Evolutionary conservation across 1,140 invertebrate genomes (phyloP), one percentile per base, ranked within the genome.

Genomic region (Nebria ingens): DNA sequence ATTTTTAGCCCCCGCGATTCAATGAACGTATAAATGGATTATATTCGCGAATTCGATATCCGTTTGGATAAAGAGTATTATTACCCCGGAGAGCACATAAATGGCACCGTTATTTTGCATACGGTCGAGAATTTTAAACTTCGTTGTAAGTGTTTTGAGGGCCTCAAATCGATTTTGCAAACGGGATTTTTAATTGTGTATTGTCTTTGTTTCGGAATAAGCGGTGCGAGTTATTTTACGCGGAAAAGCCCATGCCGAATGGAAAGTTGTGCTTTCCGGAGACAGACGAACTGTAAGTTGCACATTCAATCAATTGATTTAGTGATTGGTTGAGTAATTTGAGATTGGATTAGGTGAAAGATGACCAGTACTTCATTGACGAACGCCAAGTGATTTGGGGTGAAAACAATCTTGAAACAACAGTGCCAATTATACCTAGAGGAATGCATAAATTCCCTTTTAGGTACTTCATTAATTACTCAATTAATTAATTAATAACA

Each of bases 281-380:
- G 87, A 90, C 62, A 67, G 84, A 57, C 70, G 85, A 61, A 86
- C 83, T 20, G 80, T 69, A 62, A 65, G 59, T 62, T 42, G 29
- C 19, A 51, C 15, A 51, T 51, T 21, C 12, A 2, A 49, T 49
- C 4, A 4, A 49, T 49, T 51, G 21, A 12, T 51, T 29, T 53
- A 53, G 11, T 53, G 17, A 52, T 21, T 52, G 19, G 12, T n/a
- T 54, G 25, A 40, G 13, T 40, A 12, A n/a, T 21, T 19, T 56
- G 19, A 15, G 6, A 3, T 59, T 59, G 56, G 25, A n/a, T 13
- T 45, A 69, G 68, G 66, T 91, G 0, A 86, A 86, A 69, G 87
- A 89, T 70, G 87, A 90, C 65, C 86, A 91, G 67, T 86, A 87
- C 63, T 87, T 89, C 67, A 79, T 91, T 20, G 88, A 91, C 62